Conservation (phyloP, 2,888 invertebrate genomes). For the Dynastes grantii region DNA sequence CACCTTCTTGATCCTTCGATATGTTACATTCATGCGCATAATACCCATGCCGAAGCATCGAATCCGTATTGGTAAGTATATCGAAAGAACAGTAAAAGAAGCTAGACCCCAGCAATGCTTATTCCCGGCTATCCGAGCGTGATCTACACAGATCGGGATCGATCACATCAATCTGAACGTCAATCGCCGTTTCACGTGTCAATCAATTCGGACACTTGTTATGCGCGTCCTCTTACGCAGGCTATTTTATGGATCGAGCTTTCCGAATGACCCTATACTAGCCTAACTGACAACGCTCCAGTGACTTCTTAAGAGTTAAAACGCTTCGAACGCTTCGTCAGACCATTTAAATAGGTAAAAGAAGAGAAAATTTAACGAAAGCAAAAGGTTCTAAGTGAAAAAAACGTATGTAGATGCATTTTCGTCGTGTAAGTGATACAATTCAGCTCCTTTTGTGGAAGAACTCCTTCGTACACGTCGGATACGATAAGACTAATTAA, state of each 20-base stretch:
- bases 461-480: constrained; percentile 19
- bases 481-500: constrained; percentile 27
- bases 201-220: constrained; percentile 70
- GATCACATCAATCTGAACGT: constrained; percentile 70
- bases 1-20: background rate
- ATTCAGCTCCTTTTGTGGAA: constrained; percentile 37
- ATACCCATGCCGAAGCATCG: background rate
- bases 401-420: constrained; percentile 4
- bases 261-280: background rate
- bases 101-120: constrained; percentile 11
- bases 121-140: constrained; percentile 53
- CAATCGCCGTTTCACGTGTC: constrained; percentile 71
- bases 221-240: constrained; percentile 67
- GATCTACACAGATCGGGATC: constrained; percentile 72
- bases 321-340: background rate
- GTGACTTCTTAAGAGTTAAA: background rate
- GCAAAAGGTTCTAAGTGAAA: background rate
- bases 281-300: background rate
- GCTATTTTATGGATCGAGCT: constrained; percentile 65
- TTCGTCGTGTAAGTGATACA: constrained; percentile 24
- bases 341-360: background rate
- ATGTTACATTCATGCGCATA: constrained; percentile 11
- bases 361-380: constrained; percentile 13
- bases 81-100: constrained; percentile 31
- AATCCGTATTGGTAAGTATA: no score